Percentiles rank a stretch among this genome's conserved stretches.
Evolutionary conservation across 1,140 invertebrate species (phyloP).

Genomic region (Nasonia giraulti): DNA sequence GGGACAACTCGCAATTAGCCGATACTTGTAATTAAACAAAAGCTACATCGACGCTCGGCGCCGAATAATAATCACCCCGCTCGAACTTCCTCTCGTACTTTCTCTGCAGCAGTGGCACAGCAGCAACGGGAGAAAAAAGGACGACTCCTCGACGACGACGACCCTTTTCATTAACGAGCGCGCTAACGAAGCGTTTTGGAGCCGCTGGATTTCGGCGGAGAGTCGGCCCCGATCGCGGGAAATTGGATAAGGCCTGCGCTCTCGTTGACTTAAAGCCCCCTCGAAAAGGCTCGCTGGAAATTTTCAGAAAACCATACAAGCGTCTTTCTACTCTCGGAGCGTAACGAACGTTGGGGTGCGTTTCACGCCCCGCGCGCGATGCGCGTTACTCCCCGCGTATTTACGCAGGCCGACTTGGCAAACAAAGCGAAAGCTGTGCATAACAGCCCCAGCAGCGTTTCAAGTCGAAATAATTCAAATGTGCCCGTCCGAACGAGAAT

Average conservation of each 20-base stretch:
- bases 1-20: not conserved
- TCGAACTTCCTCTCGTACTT: conserved; percentile 20
- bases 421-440: too few species aligned
- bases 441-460: not conserved
- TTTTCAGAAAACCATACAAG: too few species aligned
- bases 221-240: not conserved
- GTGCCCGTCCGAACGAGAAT: not conserved
- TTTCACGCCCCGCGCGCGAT: too few species aligned
- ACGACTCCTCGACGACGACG: not conserved
- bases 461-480: not conserved
- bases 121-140: not conserved
- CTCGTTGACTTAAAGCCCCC: too few species aligned
- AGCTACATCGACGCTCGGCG: not conserved
- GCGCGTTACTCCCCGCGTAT: too few species aligned
- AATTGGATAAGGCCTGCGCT: not conserved
- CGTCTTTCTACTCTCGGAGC: too few species aligned
- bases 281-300: too few species aligned
- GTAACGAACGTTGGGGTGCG: too few species aligned
- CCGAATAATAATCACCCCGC: conserved; percentile 17
- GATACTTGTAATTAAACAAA: conserved; percentile 43
- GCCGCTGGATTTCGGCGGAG: conserved; percentile 1
- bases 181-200: conserved; percentile 44
- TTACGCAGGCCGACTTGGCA: too few species aligned
- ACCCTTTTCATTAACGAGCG: conserved; percentile 46
- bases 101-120: not conserved